These are phyloP conservation scores for Gymnothorax reevesii DNA, from an alignment of 2,797 vertebrate genomes.

Conservation along the genomic window DNA sequence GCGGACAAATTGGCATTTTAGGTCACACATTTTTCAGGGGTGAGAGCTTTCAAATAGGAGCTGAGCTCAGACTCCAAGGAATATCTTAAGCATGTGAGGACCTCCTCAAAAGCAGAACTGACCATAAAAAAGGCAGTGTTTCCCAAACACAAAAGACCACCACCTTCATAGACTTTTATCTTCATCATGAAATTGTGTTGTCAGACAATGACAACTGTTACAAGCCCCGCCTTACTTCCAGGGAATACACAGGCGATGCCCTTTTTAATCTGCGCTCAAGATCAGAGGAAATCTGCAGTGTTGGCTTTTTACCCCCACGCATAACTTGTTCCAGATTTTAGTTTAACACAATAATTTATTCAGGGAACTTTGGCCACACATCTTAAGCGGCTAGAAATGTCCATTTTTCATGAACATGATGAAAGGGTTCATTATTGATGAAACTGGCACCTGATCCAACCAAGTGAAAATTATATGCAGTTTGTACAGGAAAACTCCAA, in stretches of 20 bases:
- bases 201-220: constrained; percentile 34
- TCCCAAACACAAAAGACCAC: neutral
- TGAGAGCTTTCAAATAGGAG: no score
- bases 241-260: constrained; percentile 14
- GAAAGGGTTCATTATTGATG: neutral
- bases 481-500: neutral
- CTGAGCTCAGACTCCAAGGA: neutral
- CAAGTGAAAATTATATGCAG: neutral
- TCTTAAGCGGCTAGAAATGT: constrained; percentile 9
- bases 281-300: constrained; percentile 24
- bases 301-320: constrained; percentile 24
- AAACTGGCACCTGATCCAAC: neutral
- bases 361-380: neutral
- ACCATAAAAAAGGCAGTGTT: neutral
- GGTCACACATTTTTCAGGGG: no score
- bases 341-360: constrained; percentile 31
- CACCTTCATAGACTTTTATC: constrained; percentile 20
- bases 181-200: constrained; percentile 29
- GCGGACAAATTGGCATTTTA: no score
- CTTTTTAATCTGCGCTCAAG: neutral
- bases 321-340: constrained; percentile 30
- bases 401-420: neutral
- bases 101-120: neutral
- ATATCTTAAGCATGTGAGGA: neutral
- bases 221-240: constrained; percentile 18